Base-by-base conservation (phyloP, 2,888 invertebrate species). In the Herminia tarsipennalis region DNA sequence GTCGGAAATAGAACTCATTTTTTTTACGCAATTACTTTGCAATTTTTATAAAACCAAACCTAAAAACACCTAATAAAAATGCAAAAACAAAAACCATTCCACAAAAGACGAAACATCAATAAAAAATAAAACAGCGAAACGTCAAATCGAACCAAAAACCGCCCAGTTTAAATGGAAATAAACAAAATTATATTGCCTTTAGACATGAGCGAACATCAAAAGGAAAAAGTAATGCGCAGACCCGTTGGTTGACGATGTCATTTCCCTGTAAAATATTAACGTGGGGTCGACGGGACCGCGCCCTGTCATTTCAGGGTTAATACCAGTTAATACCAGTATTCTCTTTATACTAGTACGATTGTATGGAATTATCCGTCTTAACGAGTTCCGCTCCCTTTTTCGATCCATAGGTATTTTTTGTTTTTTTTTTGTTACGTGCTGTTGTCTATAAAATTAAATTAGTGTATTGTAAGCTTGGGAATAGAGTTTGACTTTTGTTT, bases 191-290 rank as follows among this genome's bases (percentile, higher is more conserved):
- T 77, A 82, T 79, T 78, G 78, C 78, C 78, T 74, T 77, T 62
- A 78, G 80, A 80, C 81, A 81, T 77, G 83, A 80, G 69, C 74
- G 78, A 73, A 90, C 86, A 81, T 89, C 88, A 88, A 89, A 90
- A 85, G 86, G 85, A 87, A 87, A 87, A 85, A 79, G 77, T 85
- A 86, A 88, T 87, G 86, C 83, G 79, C 71, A 64, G 62, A 64
- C 68, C 65, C 64, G 76, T 66, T 69, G 75, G 75, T 72, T 62
- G 70, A 72, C 76, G 78, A 79, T 77, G 81, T 81, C 82, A 82
- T 83, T 85, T 86, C 73, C 75, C 76, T 69, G 81, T 87, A 79
- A 88, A 88, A 87, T 87, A 89, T 88, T 86, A 84, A 86, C 75
- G 70, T 78, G 80, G 84, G 83, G 73, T 69, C 61, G 63, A 22